These are phyloP conservation scores for Monochamus alternatus DNA, from an alignment of 2,888 invertebrate species.

Conservation along the genomic window DNA sequence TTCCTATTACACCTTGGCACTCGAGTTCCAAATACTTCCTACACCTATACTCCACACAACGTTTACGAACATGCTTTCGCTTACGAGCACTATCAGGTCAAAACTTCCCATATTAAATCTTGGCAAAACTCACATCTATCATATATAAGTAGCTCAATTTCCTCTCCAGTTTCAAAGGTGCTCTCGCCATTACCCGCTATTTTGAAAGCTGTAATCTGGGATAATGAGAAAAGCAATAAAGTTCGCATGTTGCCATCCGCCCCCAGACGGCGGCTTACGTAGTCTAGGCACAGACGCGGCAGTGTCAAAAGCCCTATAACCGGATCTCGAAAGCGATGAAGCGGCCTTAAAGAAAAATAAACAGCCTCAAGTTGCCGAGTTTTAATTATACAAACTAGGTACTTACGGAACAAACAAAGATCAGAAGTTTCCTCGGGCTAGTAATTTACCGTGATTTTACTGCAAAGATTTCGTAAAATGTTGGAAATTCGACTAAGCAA, in stretches of 20 bases:
- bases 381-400: constrained; percentile 8
- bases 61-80: neutral
- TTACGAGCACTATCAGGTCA: constrained; percentile 4
- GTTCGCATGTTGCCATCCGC: constrained; percentile 18
- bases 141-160: constrained; percentile 18
- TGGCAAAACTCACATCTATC: constrained; percentile 5
- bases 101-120: neutral
- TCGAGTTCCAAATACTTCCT: too few relatives aligned
- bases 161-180: neutral
- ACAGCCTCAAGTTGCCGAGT: constrained; percentile 9
- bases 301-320: constrained; percentile 12
- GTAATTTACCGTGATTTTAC: too few relatives aligned
- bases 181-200: constrained; percentile 17
- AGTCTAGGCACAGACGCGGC: constrained; percentile 24
- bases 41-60: neutral
- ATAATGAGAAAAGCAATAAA: constrained; percentile 29
- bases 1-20: too few relatives aligned
- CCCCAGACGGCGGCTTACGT: neutral
- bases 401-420: neutral
- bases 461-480: too few relatives aligned
- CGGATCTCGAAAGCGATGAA: neutral
- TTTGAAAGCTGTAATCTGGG: constrained; percentile 19
- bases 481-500: too few relatives aligned
- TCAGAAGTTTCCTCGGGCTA: too few relatives aligned
- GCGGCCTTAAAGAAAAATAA: constrained; percentile 14